These are phyloP conservation scores for Engystomops pustulosus DNA, from an alignment of 2,113 vertebrate genomes.

Conservation along the genomic window DNA sequence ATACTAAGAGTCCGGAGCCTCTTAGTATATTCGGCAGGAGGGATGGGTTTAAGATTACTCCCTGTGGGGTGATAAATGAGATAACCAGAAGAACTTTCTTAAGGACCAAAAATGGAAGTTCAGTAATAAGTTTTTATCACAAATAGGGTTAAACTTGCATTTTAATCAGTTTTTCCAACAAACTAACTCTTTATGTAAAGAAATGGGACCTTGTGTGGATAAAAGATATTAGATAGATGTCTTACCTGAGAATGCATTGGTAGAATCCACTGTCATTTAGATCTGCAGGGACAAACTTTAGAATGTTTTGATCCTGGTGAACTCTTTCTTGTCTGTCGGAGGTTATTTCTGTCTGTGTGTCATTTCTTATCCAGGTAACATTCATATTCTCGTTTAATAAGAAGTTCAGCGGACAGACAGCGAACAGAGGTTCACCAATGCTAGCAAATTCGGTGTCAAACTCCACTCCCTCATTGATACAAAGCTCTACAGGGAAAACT, in stretches of 20 bases:
- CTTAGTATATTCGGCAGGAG: no score
- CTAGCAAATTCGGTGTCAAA: not conserved
- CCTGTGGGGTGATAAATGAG: no score
- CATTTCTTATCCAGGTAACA: slow-evolving; percentile 80
- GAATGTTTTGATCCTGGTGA: slow-evolving; percentile 68
- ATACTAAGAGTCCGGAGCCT: no score
- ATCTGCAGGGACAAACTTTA: slow-evolving; percentile 81
- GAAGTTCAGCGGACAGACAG: not conserved
- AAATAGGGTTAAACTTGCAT: no score
- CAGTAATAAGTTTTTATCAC: no score
- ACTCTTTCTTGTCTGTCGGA: slow-evolving; percentile 65
- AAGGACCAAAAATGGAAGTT: no score
- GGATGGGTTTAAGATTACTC: no score
- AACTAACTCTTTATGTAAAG: no score
- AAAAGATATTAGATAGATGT: no score
- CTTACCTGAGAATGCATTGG: slow-evolving; percentile 78
- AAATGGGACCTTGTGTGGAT: no score
- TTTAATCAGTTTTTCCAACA: no score
- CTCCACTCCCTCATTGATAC: not conserved
- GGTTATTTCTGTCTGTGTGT: slow-evolving; percentile 64
- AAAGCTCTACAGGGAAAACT: not conserved
- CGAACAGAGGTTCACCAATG: slow-evolving; percentile 2
- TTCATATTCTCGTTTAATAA: slow-evolving; percentile 43
- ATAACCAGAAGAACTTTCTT: no score
- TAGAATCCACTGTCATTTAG: slow-evolving; percentile 81